phyloP scores from a whole-genome alignment of 2,888 invertebrate genomes.

The Polyommatus iphigenia region DNA sequence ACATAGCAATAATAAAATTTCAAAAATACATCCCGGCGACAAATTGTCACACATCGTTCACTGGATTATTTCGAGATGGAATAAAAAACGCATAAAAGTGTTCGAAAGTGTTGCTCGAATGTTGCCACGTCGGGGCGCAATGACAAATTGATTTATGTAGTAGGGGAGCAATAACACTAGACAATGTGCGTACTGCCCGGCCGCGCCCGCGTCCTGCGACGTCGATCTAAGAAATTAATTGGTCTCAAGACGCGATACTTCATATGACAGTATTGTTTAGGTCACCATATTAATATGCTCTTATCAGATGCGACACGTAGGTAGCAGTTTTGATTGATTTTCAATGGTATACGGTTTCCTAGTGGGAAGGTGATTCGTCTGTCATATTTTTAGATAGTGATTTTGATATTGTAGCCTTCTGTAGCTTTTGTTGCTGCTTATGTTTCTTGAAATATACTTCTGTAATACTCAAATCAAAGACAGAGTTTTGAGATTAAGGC shows the following conservation, averaged over 20 bases:
- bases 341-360: constrained; percentile 11
- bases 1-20: constrained; percentile 19
- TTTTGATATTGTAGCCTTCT: not conserved
- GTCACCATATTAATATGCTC: constrained; percentile 5
- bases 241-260: constrained; percentile 1
- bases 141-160: constrained; percentile 77
- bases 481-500: no score
- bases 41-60: constrained; percentile 17
- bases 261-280: constrained; percentile 1
- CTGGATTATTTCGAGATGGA: constrained; percentile 23
- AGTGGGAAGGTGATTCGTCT: not conserved
- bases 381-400: not conserved
- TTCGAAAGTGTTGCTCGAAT: constrained; percentile 37
- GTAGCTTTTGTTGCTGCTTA: not conserved
- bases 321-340: constrained; percentile 20
- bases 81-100: constrained; percentile 31
- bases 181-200: constrained; percentile 57
- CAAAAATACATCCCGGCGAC: constrained; percentile 21
- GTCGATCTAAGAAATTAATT: constrained; percentile 35
- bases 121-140: constrained; percentile 54
- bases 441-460: no score
- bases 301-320: constrained; percentile 13
- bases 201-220: constrained; percentile 42
- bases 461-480: no score
- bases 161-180: constrained; percentile 49